Evolutionary conservation across 2,797 vertebrate species (phyloP), one percentile per base, ranked within the genome.

Genomic region (Champsocephalus gunnari): DNA sequence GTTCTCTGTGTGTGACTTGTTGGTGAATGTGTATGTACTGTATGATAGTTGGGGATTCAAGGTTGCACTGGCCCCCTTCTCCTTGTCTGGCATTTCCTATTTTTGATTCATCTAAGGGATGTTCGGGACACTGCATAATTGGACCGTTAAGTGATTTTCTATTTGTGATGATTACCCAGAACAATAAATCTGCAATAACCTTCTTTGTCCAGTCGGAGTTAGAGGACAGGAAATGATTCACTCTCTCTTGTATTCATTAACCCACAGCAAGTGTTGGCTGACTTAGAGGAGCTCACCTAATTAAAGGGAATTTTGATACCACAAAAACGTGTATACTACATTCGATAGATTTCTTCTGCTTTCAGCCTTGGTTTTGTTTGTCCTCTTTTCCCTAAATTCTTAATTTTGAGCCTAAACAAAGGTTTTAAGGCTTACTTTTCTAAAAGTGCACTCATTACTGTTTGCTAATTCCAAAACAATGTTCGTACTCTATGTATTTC

Each of bases 101-200:
- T 90, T 92, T 88, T 89, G 83, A 90, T 92, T 81, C 77, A 86
- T 88, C 77, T 72, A 88, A 87, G 89, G 85, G 84, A 84, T 83
- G 73, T 77, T 72, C 71, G 67, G 66, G 81, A 82, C 80, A 79
- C 67, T 61, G 77, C 71, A 68, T 92, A 90, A 93, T 91, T 92
- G 81, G 82, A 92, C 92, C 88, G 76, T 90, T 92, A 89, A 90
- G 79, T 88, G 81, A 84, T 88, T 94, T 91, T 93, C 88, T 92
- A 88, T 89, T 87, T 93, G 88, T 82, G 86, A 87, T 82, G 80
- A 91, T 92, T 89, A 88, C 89, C 83, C 83, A 71, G 81, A 90
- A 92, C 88, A 89, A 88, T 92, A 93, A 80, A 84, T 89, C 75
- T 82, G 68, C 88, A 92, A 88, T 93, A 86, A 88, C 83, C 86